Evolutionary conservation across 2,888 invertebrate genomes (phyloP).

Genomic region (Drosophila emarginata): DNA sequence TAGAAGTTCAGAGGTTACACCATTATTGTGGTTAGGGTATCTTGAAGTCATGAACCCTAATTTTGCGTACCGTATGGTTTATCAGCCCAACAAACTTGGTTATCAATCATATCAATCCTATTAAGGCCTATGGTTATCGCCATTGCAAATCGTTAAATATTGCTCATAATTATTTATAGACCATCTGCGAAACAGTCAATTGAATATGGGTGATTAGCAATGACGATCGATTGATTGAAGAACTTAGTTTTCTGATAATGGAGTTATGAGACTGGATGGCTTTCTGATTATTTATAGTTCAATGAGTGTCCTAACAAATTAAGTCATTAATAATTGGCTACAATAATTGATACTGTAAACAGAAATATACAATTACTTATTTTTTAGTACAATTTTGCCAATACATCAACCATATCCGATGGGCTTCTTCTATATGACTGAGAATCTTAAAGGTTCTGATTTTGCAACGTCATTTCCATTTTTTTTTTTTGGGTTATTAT

Average conservation of each 20-base stretch:
- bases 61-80: not conserved
- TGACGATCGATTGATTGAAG: conserved; percentile 33
- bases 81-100: conserved; percentile 20
- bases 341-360: too few relatives aligned
- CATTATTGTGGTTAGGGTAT: not conserved
- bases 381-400: too few relatives aligned
- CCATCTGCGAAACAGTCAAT: conserved; percentile 2
- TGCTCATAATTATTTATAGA: conserved; percentile 61
- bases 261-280: conserved; percentile 33
- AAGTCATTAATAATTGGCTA: not conserved
- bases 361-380: too few relatives aligned
- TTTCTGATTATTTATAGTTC: not conserved
- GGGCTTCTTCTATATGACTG: not conserved
- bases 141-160: conserved; percentile 37
- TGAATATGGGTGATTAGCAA: conserved; percentile 22
- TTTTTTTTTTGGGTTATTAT: not conserved
- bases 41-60: not conserved
- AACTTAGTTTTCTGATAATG: not conserved
- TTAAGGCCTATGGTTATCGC: conserved; percentile 25
- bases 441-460: not conserved
- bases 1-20: not conserved
- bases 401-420: too few relatives aligned
- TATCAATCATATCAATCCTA: conserved; percentile 49
- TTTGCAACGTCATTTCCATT: not conserved
- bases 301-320: not conserved